Evolutionary conservation across 2,888 invertebrate species (phyloP), one percentile per base, ranked within the genome.

Genomic region (Escarpia spicata): DNA sequence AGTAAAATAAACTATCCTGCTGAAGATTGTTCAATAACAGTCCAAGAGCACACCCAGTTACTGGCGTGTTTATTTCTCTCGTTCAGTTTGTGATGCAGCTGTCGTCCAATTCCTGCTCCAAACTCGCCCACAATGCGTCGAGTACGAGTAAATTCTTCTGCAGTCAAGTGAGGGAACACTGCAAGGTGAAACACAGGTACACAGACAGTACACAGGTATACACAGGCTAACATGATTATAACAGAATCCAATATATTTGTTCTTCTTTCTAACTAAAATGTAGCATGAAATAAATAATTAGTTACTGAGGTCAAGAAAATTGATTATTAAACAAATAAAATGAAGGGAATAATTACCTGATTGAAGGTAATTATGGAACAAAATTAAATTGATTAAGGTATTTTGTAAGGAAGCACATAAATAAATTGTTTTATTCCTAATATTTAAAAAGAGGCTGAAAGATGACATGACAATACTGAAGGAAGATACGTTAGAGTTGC

Each of bases 1-100:
- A 75, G 75, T n/a, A 75, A 19, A 75, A 26, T n/a, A 75, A 75
- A 10, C 3, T 75, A 75, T 19, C 75, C 26, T 75, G 19, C 26
- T 26, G n/a, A 75, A 6, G 19, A 26, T 75, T 19, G 6, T 26
- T 26, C 75, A 75, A 26, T 75, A 26, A 75, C 26, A 75, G 4
- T 75, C n/a, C 26, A 43, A 31, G 26, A 12, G 92, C 95, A 94
- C 95, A 97, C 96, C 97, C 97, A 97, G 95, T 97, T 97, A 94
- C 96, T 97, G 94, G 96, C 95, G 12, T 95, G 96, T 89, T 96
- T 95, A 15, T 97, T 97, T 94, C 96, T 96, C 92, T 97, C 95
- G 45, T 96, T 94, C 0, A 97, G 95, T 93, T 96, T 96, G 1
- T 95, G 94, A 0, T 97, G 97, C 19, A 97, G 95, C 52, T 97